phyloP scores from a whole-genome alignment of 2,888 invertebrate genomes.

The Limnephilus marmoratus region DNA sequence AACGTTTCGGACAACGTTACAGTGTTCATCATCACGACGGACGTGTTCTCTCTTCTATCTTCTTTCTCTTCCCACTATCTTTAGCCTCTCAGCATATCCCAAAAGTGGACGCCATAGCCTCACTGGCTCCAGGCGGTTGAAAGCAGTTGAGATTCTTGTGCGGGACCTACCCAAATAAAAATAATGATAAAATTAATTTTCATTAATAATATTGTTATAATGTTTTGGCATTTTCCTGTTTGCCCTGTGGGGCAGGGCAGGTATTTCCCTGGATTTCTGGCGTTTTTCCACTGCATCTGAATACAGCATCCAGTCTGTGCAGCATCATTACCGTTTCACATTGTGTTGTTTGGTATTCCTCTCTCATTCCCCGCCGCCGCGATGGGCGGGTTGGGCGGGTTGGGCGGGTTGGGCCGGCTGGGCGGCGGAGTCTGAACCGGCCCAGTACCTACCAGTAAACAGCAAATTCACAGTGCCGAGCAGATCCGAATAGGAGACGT shows the following conservation, averaged over 20 bases:
- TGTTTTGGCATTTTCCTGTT: background rate
- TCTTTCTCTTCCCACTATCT: too few species aligned
- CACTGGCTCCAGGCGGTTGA: too few species aligned
- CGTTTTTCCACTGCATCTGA: constrained; percentile 51
- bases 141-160: too few species aligned
- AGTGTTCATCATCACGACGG: too few species aligned
- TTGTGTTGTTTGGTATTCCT: constrained; percentile 51
- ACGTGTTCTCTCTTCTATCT: too few species aligned
- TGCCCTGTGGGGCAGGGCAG: constrained; percentile 22
- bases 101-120: too few species aligned
- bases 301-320: constrained; percentile 44
- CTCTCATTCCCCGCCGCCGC: constrained; percentile 4
- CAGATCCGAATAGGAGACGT: background rate
- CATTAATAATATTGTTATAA: background rate
- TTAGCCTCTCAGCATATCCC: too few species aligned
- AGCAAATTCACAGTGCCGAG: background rate
- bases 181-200: background rate
- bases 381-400: constrained; percentile 5
- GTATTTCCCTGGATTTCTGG: constrained; percentile 44
- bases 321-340: constrained; percentile 58
- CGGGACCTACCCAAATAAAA: too few species aligned
- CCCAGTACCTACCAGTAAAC: background rate
- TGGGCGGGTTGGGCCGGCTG: background rate
- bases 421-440: background rate
- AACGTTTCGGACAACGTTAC: too few species aligned